Evolutionary conservation across 2,113 vertebrate species (phyloP), one percentile per base, ranked within the genome.

Genomic region (Paraplagusia blochii): DNA sequence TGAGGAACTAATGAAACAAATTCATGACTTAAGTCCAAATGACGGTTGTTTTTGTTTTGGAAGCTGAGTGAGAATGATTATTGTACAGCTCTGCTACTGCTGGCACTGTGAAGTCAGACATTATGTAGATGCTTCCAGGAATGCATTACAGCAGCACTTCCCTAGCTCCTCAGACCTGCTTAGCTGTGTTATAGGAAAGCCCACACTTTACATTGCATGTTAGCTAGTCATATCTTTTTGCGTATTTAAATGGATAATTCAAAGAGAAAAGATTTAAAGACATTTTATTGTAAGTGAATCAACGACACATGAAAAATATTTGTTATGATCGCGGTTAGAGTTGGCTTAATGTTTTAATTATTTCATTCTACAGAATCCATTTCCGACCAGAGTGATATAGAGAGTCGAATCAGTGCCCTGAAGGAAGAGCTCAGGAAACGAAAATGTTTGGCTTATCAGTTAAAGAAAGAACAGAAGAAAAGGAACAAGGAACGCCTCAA

Each of bases 401-500:
- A 98, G 88, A 89, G 90, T 66, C 93, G 97, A 44, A 96, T 99
- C 81, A 88, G 87, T 52, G 94, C 94, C 53, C 85, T 99, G 56
- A 96, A 95, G 80, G 94, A 94, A 62, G 94, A 98, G 51, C 89
- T 99, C 8, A 86, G 88, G 29, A 94, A 94, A 56, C 92, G 95
- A 46, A 98, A 95, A 70, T 92, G 91, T 12, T 92, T 95, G 71
- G 96, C 95, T 65, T 89, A 92, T 64, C 93, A 95, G 72, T 82
- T 99, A 74, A 98, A 95, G 80, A 97, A 93, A 76, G 96, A 98
- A 69, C 96, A 98, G 85, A 96, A 91, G 22, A 96, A 94, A 82
- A 91, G 96, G 22, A 88, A 96, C 8, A 96, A 97, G 76, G 96
- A 99, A 68, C 91, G 93, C 7, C 86, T 98, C 43, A 96, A 95